Conservation (phyloP, 2,797 vertebrate species). For the Atherinosoma microstoma region DNA sequence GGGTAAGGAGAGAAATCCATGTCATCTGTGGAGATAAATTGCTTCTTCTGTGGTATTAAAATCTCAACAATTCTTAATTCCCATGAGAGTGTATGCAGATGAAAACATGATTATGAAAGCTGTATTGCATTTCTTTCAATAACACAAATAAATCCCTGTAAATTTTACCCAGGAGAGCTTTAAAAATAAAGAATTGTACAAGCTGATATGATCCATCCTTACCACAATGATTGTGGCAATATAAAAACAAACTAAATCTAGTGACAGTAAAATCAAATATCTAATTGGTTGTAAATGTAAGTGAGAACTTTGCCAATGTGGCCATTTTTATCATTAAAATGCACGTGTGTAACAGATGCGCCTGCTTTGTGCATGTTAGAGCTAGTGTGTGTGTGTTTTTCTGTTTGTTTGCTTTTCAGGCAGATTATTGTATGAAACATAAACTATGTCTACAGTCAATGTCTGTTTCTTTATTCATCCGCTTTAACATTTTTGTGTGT, state of each 20-base stretch:
- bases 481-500: neutral
- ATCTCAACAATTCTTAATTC: neutral
- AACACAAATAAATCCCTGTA: neutral
- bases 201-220: neutral
- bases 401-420: neutral
- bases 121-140: neutral
- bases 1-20: neutral
- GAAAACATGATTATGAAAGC: neutral
- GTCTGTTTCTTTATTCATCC: neutral
- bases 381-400: conserved; percentile 7
- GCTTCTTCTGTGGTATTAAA: neutral
- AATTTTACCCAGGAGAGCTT: neutral
- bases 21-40: neutral
- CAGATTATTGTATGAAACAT: conserved; percentile 6
- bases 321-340: conserved; percentile 3
- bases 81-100: neutral
- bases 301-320: no score
- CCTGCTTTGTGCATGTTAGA: conserved; percentile 16
- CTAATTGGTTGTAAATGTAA: neutral
- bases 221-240: neutral
- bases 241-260: neutral
- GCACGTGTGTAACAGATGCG: conserved; percentile 37
- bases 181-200: neutral
- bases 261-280: neutral
- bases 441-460: conserved; percentile 11